Base-by-base conservation (phyloP, 2,797 vertebrate species). In the Muraenolepis orangiensis region DNA sequence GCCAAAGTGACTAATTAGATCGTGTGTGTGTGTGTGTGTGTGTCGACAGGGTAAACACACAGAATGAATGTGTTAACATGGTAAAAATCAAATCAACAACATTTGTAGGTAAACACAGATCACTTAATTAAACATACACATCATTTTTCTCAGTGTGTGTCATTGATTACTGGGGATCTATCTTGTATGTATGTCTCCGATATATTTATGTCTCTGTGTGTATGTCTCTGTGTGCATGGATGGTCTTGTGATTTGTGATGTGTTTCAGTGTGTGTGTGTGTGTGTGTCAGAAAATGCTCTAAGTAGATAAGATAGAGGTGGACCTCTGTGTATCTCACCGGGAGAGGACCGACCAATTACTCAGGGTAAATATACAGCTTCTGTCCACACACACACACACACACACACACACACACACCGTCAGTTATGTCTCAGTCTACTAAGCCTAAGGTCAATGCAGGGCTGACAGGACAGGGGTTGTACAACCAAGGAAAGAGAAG, bases 291-390 rank as follows among this genome's bases (percentile, higher is more conserved):
- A 66, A 26, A 66, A 71, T 70, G 51, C 36, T 40, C 71, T 76
- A 61, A 6, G 18, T 51, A 82, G 85, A 89, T 86, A 86, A 88
- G 77, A 76, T 32, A 38, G 76, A 77, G 72, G 84, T 64, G 83
- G 82, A 83, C 31, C 31, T 23, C 74, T 85, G 70, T 81, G 83
- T 83, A 74, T 77, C 80, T 84, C 80, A 57, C 78, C 69, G 70
- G 76, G 77, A 77, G 83, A 85, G 81, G 84, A 81, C 76, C 74
- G 85, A 81, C 81, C 87, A 89, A 91, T 90, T 90, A 90, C 82
- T 80, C 67, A 72, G 77, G 76, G 81, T 86, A 90, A 89, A 91
- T 90, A 88, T 73, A 72, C 75, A 73, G 80, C 87, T 75, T 78
- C 78, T 87, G 66, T 75, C 20, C 81, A 57, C 74, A 77, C 64